Evolutionary conservation across 2,113 vertebrate genomes (phyloP), one percentile per base, ranked within the genome.

Genomic region (Lucifuga dentata): DNA sequence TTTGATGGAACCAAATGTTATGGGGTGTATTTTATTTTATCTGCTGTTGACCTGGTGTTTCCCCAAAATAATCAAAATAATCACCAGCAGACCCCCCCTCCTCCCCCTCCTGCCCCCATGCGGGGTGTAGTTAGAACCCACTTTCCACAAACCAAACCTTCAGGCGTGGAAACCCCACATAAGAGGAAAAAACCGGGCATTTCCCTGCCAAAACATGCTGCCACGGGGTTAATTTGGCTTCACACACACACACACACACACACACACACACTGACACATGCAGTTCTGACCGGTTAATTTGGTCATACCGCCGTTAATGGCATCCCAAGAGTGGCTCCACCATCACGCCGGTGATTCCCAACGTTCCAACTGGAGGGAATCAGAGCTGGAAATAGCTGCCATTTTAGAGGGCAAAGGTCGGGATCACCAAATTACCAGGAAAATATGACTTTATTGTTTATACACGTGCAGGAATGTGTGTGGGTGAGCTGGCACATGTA

Each of bases 361-460:
- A 13, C 13, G 5, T 39, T 70, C 46, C 33, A 2, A 16, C 40
- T 11, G 4, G 32, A 39, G 19, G 24, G 46, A 50, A 66, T 32
- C 40, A 16, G 51, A 41, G 64, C 60, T 81, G 86, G 83, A 88
- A 88, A 81, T 60, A 81, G 64, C 63, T 63, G 75, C 66, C 60
- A 78, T 53, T 68, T 67, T 26, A 60, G 44, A 66, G 78, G 84
- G 46, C 76, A 83, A 64, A 16, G 83, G 81, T 82, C 83, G 62
- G 65, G 44, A 80, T 21, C 57, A 0, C 69, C 62, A 43, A 59
- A 76, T 73, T 71, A 57, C 12, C 55, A 51, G 76, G 83, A 88
- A 88, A 85, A 80, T 24, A 56, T 85, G 80, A 83, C 67, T 68
- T 69, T 81, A 74, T 8, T 84, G 77, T 89, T 89, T 69, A 59